These are phyloP conservation scores for Tenthredo livida DNA, from an alignment of 2,888 invertebrate species.

Conservation along the genomic window DNA sequence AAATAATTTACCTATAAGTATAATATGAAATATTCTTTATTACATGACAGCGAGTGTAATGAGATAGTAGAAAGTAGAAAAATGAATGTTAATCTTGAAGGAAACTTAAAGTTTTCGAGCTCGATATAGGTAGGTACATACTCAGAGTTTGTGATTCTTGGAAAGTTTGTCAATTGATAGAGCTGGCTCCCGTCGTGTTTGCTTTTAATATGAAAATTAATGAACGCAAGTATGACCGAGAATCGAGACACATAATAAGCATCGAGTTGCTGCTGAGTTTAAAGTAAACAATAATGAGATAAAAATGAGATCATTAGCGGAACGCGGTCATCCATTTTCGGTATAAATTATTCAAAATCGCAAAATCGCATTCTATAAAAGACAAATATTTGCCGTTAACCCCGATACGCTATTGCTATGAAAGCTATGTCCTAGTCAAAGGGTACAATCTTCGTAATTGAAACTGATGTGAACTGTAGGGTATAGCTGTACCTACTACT, in stretches of 20 bases:
- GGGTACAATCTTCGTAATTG: background rate
- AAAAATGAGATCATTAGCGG: too few relatives aligned
- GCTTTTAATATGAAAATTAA: slow-evolving; percentile 1
- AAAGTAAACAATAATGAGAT: too few relatives aligned
- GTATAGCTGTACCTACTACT: background rate
- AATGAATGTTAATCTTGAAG: too few relatives aligned
- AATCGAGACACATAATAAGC: too few relatives aligned
- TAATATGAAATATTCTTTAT: too few relatives aligned
- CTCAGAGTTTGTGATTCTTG: background rate
- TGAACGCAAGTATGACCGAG: background rate
- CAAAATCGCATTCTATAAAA: background rate
- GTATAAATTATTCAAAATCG: too few relatives aligned
- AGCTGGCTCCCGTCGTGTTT: background rate
- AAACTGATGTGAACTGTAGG: background rate
- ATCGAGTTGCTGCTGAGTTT: too few relatives aligned
- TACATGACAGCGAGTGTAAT: too few relatives aligned
- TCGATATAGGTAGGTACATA: too few relatives aligned
- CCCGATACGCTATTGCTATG: background rate
- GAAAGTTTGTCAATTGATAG: background rate
- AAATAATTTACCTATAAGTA: too few relatives aligned
- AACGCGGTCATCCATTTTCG: background rate
- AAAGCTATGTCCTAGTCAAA: background rate
- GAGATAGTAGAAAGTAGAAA: too few relatives aligned
- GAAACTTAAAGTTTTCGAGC: too few relatives aligned
- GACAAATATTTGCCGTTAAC: background rate